Conservation (phyloP, 2,797 vertebrate genomes). For the Notamacropus eugenii region DNA sequence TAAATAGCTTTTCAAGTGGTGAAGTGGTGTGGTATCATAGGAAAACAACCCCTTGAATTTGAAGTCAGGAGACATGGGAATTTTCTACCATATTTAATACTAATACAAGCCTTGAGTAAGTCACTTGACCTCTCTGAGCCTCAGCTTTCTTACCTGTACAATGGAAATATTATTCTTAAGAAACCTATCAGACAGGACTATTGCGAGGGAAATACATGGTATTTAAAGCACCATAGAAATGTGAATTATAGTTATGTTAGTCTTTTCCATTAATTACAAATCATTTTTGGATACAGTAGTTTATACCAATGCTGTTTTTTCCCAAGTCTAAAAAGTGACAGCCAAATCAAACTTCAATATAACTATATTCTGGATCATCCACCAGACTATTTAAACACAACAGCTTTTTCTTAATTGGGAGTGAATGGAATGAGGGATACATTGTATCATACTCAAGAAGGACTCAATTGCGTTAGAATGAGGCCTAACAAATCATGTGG, state of each 20-base stretch:
- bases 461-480: background rate
- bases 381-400: background rate
- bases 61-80: background rate
- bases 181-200: background rate
- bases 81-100: background rate
- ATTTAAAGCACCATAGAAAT: background rate
- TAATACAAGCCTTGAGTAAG: background rate
- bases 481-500: background rate
- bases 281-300: background rate
- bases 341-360: background rate
- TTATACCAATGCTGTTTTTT: background rate
- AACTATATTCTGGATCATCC: background rate
- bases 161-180: background rate
- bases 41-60: background rate
- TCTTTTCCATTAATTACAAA: background rate
- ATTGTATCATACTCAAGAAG: background rate
- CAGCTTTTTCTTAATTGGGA: background rate
- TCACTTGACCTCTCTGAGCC: background rate
- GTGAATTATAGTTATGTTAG: background rate
- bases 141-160: background rate
- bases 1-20: background rate
- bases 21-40: background rate
- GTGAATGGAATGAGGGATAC: background rate
- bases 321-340: background rate
- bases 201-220: background rate